Conservation (phyloP, 2,888 invertebrate species). For the Melanotus villosus region DNA sequence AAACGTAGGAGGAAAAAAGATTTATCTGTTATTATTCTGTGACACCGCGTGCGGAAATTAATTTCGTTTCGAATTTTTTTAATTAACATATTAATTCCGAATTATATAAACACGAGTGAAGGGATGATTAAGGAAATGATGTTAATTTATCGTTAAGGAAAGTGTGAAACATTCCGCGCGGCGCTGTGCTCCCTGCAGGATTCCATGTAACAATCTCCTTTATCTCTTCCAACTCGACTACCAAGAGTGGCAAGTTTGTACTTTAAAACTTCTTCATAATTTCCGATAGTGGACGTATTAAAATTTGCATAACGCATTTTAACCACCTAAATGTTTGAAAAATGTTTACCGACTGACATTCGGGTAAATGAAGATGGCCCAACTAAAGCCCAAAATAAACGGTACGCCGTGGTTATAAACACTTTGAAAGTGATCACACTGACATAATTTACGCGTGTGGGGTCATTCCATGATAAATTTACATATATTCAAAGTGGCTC, state of each 20-base stretch:
- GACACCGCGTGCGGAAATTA: neutral
- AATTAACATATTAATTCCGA: constrained; percentile 58
- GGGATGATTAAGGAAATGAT: constrained; percentile 56
- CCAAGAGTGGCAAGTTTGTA: constrained; percentile 62
- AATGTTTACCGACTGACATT: constrained; percentile 28
- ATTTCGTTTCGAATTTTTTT: constrained; percentile 39
- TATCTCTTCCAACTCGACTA: constrained; percentile 63
- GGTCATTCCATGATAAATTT: constrained; percentile 53
- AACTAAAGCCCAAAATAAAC: constrained; percentile 25
- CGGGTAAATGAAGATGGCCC: constrained; percentile 17
- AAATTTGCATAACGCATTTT: constrained; percentile 24
- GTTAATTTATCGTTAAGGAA: constrained; percentile 65
- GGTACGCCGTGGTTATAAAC: constrained; percentile 10
- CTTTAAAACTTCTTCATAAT: constrained; percentile 54
- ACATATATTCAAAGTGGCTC: constrained; percentile 56
- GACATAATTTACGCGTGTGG: constrained; percentile 49
- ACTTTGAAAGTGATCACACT: constrained; percentile 22
- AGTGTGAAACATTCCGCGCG: constrained; percentile 66
- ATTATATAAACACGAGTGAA: constrained; percentile 48
- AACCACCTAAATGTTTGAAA: constrained; percentile 18
- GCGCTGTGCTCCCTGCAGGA: constrained; percentile 64
- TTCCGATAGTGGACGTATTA: constrained; percentile 6
- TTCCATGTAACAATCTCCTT: constrained; percentile 66
- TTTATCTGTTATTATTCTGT: neutral
- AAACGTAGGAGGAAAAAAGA: neutral